These are phyloP conservation scores for Peribatodes rhomboidaria DNA, from an alignment of 2,888 invertebrate genomes.

Conservation along the genomic window DNA sequence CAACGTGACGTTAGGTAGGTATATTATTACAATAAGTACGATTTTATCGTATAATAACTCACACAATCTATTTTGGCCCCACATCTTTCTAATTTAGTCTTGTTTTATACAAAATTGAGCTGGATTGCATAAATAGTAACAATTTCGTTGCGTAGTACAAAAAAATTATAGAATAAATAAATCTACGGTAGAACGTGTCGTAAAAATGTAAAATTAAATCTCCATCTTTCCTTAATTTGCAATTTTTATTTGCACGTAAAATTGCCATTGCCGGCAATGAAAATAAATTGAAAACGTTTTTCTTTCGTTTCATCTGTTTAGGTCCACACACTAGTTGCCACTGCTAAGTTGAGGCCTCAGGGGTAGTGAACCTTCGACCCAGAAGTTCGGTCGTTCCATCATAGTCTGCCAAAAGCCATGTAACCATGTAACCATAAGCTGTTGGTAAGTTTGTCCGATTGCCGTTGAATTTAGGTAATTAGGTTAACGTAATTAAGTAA, in stretches of 20 bases:
- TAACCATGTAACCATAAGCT: too few species aligned
- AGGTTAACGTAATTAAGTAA: too few species aligned
- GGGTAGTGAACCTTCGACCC: conserved; percentile 98
- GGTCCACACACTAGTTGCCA: conserved; percentile 26
- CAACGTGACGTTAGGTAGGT: conserved; percentile 15
- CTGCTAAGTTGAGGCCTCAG: conserved; percentile 91
- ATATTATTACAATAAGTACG: neutral
- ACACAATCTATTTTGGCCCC: conserved; percentile 5
- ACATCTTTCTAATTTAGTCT: neutral
- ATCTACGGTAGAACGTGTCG: neutral
- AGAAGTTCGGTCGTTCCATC: conserved; percentile 97
- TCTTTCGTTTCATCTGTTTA: neutral
- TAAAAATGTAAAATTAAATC: neutral
- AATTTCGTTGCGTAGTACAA: conserved; percentile 17
- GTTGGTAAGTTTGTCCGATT: too few species aligned
- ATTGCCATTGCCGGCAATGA: too few species aligned
- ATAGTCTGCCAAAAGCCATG: conserved; percentile 98
- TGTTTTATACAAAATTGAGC: neutral
- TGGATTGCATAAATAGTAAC: conserved; percentile 2
- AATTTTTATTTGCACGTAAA: too few species aligned
- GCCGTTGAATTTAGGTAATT: too few species aligned
- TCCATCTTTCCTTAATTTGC: too few species aligned
- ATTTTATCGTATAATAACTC: conserved; percentile 12
- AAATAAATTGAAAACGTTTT: too few species aligned
- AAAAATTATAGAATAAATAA: neutral